These are phyloP conservation scores for Lottia gigantea DNA, from an alignment of 2,888 invertebrate genomes.

Conservation along the genomic window DNA sequence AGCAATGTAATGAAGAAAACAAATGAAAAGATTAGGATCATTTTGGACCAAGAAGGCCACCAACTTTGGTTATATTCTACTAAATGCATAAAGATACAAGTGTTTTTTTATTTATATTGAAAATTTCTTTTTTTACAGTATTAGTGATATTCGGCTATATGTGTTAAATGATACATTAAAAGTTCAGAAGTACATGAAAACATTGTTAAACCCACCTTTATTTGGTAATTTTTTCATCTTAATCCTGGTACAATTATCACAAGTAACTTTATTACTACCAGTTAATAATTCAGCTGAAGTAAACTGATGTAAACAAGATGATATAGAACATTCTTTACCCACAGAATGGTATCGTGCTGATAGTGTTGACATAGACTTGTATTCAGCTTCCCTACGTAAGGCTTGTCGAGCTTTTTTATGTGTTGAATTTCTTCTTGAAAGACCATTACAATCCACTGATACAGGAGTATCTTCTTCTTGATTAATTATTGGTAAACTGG, in stretches of 20 bases:
- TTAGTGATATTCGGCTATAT: no score
- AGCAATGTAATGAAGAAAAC: neutral
- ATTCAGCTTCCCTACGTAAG: slow-evolving; percentile 28
- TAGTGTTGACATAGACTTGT: slow-evolving; percentile 37
- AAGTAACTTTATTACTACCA: slow-evolving; percentile 92
- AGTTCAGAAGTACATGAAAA: no score
- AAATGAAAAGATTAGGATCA: neutral
- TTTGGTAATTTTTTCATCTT: slow-evolving; percentile 28
- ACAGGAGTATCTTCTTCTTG: neutral
- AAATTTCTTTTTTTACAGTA: no score
- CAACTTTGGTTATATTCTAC: no score
- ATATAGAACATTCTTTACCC: slow-evolving; percentile 74
- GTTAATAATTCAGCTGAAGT: slow-evolving; percentile 90
- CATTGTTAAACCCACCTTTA: slow-evolving; percentile 13
- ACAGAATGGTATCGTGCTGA: slow-evolving; percentile 71
- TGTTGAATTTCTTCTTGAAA: neutral
- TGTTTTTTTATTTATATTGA: no score
- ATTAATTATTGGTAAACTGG: neutral
- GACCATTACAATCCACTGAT: neutral
- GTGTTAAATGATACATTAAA: no score
- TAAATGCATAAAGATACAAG: no score
- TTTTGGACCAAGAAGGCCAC: no score
- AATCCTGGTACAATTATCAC: slow-evolving; percentile 82
- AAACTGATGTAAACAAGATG: slow-evolving; percentile 92
- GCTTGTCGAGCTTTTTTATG: neutral